Conservation (phyloP, 1,140 invertebrate genomes). For the Drosophila elegans region DNA sequence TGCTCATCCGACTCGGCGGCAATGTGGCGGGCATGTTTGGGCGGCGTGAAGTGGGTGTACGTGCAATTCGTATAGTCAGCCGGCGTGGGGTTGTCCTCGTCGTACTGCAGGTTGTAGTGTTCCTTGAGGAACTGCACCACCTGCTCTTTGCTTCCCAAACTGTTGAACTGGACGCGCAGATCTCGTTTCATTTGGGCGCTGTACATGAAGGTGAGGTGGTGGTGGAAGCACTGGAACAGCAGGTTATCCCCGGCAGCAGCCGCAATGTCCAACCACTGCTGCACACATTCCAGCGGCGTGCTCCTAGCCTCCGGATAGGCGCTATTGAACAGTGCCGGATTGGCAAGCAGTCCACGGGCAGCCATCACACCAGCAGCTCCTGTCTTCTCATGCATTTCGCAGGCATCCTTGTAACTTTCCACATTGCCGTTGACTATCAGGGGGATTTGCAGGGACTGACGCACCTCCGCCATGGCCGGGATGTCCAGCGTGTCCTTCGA, state of each 20-base stretch:
- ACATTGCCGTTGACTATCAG: conserved; percentile 97
- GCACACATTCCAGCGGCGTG: conserved; percentile 92
- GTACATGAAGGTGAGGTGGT: conserved; percentile 97
- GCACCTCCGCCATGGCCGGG: conserved; percentile 90
- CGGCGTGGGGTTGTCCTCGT: background rate
- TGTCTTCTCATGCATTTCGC: conserved; percentile 88
- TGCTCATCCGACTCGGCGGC: conserved; percentile 45
- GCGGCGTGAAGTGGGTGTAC: conserved; percentile 67
- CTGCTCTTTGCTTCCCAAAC: conserved; percentile 88
- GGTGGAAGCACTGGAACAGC: conserved; percentile 94
- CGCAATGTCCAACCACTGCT: conserved; percentile 94
- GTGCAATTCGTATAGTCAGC: conserved; percentile 59
- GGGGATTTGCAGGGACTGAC: conserved; percentile 89
- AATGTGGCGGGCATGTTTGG: conserved; percentile 53
- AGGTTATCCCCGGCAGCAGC: conserved; percentile 85
- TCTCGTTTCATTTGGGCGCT: conserved; percentile 91
- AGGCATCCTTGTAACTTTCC: conserved; percentile 89
- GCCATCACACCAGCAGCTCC: conserved; percentile 94
- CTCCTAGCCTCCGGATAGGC: conserved; percentile 88
- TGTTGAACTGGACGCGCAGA: conserved; percentile 92
- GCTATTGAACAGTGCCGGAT: conserved; percentile 93
- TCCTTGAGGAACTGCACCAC: conserved; percentile 89
- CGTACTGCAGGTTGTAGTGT: conserved; percentile 56
- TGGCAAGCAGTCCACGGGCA: conserved; percentile 94
- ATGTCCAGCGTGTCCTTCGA: conserved; percentile 90